Percentiles rank a stretch among this genome's conserved stretches.
Evolutionary conservation across 2,113 vertebrate genomes (phyloP).

Genomic region (Misgurnus mizolepis): DNA sequence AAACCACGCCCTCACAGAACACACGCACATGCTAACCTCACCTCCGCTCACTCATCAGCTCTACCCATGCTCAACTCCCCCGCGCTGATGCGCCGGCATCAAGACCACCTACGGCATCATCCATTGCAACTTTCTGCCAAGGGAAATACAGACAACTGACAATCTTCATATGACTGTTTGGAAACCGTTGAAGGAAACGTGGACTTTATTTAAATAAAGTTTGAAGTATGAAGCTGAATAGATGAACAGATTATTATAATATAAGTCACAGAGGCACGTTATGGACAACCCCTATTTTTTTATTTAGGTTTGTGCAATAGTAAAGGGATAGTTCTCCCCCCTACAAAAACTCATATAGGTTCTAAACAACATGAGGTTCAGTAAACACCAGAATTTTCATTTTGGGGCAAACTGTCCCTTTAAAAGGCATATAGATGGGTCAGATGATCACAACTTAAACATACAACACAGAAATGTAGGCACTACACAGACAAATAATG

Average conservation of each 20-base stretch:
- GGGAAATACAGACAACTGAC: slow-evolving; percentile 63
- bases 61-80: slow-evolving; percentile 55
- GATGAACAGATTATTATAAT: too few relatives aligned
- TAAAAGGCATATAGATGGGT: neutral
- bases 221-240: neutral
- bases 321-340: too few relatives aligned
- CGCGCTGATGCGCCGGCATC: slow-evolving; percentile 49
- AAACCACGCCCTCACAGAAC: slow-evolving; percentile 44
- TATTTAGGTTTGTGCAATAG: too few relatives aligned
- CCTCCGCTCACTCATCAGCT: slow-evolving; percentile 33
- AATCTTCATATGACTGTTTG: neutral
- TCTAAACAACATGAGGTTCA: too few relatives aligned
- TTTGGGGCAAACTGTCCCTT: too few relatives aligned
- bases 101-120: slow-evolving; percentile 61
- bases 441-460: neutral
- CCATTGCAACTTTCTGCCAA: slow-evolving; percentile 60
- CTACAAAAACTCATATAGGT: too few relatives aligned
- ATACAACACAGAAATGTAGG: neutral
- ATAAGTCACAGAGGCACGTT: too few relatives aligned
- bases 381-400: too few relatives aligned
- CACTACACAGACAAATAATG: neutral
- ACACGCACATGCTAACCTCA: slow-evolving; percentile 13
- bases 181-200: neutral
- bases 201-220: too few relatives aligned
- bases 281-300: neutral